Evolutionary conservation across 2,113 vertebrate species (phyloP).

Genomic region (Apodemus sylvaticus): DNA sequence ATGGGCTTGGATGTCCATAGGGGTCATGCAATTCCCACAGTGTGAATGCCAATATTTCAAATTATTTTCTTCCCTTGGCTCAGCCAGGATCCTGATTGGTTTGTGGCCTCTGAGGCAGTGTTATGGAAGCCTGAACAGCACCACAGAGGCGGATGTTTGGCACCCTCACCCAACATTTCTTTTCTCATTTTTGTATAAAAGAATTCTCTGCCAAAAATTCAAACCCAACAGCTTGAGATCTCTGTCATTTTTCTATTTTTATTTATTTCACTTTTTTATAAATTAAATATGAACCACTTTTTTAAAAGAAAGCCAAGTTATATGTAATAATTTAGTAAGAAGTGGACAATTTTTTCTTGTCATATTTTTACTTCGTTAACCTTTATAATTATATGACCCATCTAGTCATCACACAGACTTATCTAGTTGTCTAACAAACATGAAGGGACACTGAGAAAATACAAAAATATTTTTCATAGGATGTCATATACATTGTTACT

Average conservation of each 20-base stretch:
- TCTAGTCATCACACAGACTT: not conserved
- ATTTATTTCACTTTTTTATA: not conserved
- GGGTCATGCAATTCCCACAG: constrained; percentile 54
- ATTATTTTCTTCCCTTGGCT: constrained; percentile 51
- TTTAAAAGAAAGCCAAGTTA: constrained; percentile 65
- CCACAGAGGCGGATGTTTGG: constrained; percentile 57
- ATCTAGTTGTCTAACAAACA: not conserved
- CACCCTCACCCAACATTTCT: constrained; percentile 60
- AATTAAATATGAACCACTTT: constrained; percentile 60
- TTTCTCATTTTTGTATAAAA: constrained; percentile 62
- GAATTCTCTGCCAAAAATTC: constrained; percentile 70
- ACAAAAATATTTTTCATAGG: constrained; percentile 15
- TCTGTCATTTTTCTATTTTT: constrained; percentile 69
- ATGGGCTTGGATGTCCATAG: constrained; percentile 1
- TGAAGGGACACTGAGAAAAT: not conserved
- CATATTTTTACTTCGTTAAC: constrained; percentile 3
- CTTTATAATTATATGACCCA: not conserved
- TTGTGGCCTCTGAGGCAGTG: constrained; percentile 17
- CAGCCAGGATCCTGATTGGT: constrained; percentile 44
- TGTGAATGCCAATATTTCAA: constrained; percentile 59
- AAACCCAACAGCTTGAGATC: constrained; percentile 74
- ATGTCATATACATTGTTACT: not conserved
- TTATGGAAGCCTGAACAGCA: constrained; percentile 38
- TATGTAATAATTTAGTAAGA: constrained; percentile 54
- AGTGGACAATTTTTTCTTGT: constrained; percentile 50